These are phyloP conservation scores for Escarpia spicata DNA, from an alignment of 2,888 invertebrate species.

Conservation along the genomic window DNA sequence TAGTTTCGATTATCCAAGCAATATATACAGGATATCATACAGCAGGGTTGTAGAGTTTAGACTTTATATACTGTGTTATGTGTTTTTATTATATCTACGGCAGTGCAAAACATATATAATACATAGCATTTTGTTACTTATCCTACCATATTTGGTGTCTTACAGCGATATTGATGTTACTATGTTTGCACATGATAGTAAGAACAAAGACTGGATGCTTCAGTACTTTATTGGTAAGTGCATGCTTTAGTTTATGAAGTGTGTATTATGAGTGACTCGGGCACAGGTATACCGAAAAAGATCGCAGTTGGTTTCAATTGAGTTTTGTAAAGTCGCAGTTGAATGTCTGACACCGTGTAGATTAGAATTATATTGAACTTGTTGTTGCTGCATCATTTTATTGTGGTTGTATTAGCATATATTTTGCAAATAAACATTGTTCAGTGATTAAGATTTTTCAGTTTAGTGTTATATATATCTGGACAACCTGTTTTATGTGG, in stretches of 20 bases:
- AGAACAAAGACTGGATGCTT: background rate
- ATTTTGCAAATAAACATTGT: background rate
- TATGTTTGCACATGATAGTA: background rate
- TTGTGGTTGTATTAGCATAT: background rate
- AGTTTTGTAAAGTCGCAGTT: too few relatives aligned
- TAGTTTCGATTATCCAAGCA: too few relatives aligned
- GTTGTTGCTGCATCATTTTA: background rate
- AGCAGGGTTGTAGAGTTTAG: background rate
- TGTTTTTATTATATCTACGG: background rate
- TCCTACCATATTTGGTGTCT: background rate
- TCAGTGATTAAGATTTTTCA: background rate
- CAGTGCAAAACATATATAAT: background rate
- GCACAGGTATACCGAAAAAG: too few relatives aligned
- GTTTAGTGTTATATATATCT: background rate
- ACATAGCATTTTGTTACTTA: background rate
- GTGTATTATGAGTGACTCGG: background rate
- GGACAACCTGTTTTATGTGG: too few relatives aligned
- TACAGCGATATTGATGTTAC: too few relatives aligned
- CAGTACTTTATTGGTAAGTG: background rate
- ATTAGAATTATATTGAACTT: background rate
- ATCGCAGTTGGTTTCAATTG: too few relatives aligned
- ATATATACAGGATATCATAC: too few relatives aligned
- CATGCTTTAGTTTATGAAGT: background rate
- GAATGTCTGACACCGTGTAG: background rate
- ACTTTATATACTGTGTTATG: background rate